Evolutionary conservation across 1,140 invertebrate genomes (phyloP).

Genomic region (Drosophila fuyamai): DNA sequence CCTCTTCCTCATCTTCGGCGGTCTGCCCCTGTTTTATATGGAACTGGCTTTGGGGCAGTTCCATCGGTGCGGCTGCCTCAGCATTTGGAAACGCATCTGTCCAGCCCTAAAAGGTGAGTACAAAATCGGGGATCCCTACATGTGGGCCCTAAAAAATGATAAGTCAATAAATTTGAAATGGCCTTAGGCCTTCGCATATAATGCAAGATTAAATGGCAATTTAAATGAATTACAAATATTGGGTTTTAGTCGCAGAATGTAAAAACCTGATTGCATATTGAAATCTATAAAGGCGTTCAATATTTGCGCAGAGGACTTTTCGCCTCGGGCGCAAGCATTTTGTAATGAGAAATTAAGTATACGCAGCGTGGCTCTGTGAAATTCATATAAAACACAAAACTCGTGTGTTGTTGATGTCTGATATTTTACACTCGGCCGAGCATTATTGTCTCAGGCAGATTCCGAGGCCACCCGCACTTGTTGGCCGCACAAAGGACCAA

Average conservation of each 20-base stretch:
- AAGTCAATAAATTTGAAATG: constrained; percentile 17
- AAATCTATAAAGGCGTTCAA: constrained; percentile 54
- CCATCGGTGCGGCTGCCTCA: constrained; percentile 95
- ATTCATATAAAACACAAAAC: background rate
- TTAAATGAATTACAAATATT: constrained; percentile 80
- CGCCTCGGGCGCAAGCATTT: constrained; percentile 12
- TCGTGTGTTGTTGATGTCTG: constrained; percentile 47
- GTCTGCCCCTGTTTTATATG: constrained; percentile 97
- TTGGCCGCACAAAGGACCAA: constrained; percentile 26
- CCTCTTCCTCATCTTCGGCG: constrained; percentile 95
- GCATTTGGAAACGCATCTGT: constrained; percentile 97
- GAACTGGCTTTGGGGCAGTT: constrained; percentile 97
- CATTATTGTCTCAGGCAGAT: constrained; percentile 46
- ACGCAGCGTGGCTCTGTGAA: constrained; percentile 28
- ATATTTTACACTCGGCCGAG: constrained; percentile 39
- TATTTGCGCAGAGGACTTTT: constrained; percentile 38
- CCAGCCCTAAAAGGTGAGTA: constrained; percentile 97
- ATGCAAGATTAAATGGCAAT: constrained; percentile 31
- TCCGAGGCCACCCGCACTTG: constrained; percentile 30
- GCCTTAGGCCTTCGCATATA: constrained; percentile 5
- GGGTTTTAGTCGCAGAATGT: constrained; percentile 38
- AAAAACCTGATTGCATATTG: constrained; percentile 63
- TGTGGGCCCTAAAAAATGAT: constrained; percentile 13
- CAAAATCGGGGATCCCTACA: background rate
- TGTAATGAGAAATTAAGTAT: constrained; percentile 55